Base-by-base conservation (phyloP, 2,113 vertebrate genomes). In the Anseranas semipalmata region DNA sequence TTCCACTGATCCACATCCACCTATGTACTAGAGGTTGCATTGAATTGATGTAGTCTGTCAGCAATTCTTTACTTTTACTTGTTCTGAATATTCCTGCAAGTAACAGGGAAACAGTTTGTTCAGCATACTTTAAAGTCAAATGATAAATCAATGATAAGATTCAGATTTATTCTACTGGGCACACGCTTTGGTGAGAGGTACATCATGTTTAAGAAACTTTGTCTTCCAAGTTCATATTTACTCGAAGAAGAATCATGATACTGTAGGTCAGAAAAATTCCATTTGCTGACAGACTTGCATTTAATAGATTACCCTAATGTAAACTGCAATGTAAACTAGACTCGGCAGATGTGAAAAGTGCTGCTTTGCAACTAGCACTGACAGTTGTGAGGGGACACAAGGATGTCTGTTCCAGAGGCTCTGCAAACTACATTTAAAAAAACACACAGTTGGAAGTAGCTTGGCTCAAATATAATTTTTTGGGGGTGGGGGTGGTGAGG, bases 281-380 rank as follows among this genome's bases (percentile, higher is more conserved):
- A 4, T 3, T 84, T 90, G 6, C 10, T 39, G 53, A 59, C 19
- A 60, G 22, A 43, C 9, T 63, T 63, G 12, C 22, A n/a, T 59
- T 77, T 82, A 74, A 66, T n/a, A 75, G 45, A 60, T 41, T 70
- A 41, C 9, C 11, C n/a, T 58, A 55, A 55, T 0, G 0, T 43
- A 48, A 55, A 48, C 15, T 52, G 56, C n/a, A 89, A 19, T 11
- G 8, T n/a, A n/a, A n/a, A n/a, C 24, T 77, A 13, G 87, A 55
- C 12, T 80, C 33, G 0, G 0, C 24, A 6, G 7, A 60, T 0
- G 0, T 78, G n/a, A 62, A 80, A 66, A 48, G 16, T 45, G 15
- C 20, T 90, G 35, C 43, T 89, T 81, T 93, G 39, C 32, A 82
- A 4, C 33, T 39, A 37, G 9, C 32, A 35, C 48, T 78, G 83